Conservation (phyloP, 1,140 invertebrate genomes). For the Atopsyche davidsoni region DNA sequence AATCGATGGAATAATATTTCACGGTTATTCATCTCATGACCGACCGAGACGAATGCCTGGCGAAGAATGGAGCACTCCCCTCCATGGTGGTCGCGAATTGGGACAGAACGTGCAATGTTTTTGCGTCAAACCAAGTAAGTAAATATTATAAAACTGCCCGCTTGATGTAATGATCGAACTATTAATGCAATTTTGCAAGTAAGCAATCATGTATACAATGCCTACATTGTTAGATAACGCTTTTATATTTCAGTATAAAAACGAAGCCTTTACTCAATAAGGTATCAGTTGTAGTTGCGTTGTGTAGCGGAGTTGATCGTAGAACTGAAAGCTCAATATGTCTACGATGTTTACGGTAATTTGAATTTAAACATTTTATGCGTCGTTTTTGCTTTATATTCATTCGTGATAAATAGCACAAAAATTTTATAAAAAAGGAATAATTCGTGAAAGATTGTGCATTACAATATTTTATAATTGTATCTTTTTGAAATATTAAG, state of each 20-base stretch:
- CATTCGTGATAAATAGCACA: too few relatives aligned
- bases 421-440: too few relatives aligned
- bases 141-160: conserved; percentile 28
- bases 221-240: conserved; percentile 23
- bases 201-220: conserved; percentile 26
- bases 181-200: conserved; percentile 28
- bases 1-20: too few relatives aligned
- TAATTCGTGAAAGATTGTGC: too few relatives aligned
- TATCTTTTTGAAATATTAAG: too few relatives aligned
- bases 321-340: conserved; percentile 14
- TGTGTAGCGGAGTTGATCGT: conserved; percentile 12
- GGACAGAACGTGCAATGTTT: conserved; percentile 25
- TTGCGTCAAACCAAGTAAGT: conserved; percentile 20
- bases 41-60: too few relatives aligned
- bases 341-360: conserved; percentile 18
- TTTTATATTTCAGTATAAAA: conserved; percentile 23
- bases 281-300: conserved; percentile 14
- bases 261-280: conserved; percentile 4
- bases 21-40: too few relatives aligned
- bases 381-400: too few relatives aligned
- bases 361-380: too few relatives aligned
- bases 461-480: too few relatives aligned
- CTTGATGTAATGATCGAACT: conserved; percentile 22
- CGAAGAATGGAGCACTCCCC: too few relatives aligned
- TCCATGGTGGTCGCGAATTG: too few relatives aligned